phyloP scores from a whole-genome alignment of 1,140 invertebrate species.

The Ceratina calcarata region DNA sequence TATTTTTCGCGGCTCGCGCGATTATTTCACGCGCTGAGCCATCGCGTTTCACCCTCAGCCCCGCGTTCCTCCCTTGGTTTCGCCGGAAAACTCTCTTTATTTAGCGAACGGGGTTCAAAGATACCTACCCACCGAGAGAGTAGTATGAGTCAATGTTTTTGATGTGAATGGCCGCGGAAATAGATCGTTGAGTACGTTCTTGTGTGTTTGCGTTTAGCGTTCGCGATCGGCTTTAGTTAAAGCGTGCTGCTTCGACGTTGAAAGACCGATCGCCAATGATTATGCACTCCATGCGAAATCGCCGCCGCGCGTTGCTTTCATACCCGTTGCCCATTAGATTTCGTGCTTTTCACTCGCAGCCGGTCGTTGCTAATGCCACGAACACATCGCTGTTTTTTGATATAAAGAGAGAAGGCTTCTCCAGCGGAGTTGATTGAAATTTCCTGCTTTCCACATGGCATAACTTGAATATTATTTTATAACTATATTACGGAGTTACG shows the following conservation, averaged over 20 bases:
- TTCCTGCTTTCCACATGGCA: too few relatives aligned
- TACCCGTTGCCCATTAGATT: not conserved
- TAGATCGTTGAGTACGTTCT: slow-evolving; percentile 63
- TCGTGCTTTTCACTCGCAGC: not conserved
- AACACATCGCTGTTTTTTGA: not conserved
- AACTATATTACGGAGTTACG: too few relatives aligned
- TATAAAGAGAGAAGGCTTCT: too few relatives aligned
- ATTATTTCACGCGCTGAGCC: slow-evolving; percentile 58
- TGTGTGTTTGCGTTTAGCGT: not conserved
- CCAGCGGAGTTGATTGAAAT: too few relatives aligned
- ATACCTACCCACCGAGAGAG: slow-evolving; percentile 52
- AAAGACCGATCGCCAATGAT: slow-evolving; percentile 30
- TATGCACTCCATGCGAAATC: not conserved
- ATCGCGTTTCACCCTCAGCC: slow-evolving; percentile 6
- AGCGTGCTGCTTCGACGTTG: slow-evolving; percentile 9
- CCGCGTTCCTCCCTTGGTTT: not conserved
- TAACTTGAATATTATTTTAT: too few relatives aligned
- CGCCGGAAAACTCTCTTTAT: slow-evolving; percentile 63
- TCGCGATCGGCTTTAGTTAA: slow-evolving; percentile 34
- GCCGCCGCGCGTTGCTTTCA: not conserved
- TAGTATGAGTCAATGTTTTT: slow-evolving; percentile 73
- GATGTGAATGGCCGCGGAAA: slow-evolving; percentile 74
- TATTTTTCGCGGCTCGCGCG: slow-evolving; percentile 53
- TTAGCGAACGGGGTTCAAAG: slow-evolving; percentile 73
- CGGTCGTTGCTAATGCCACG: not conserved